Percentiles rank a stretch among this genome's conserved stretches.
Conservation (phyloP, 2,797 vertebrate species). For the Tokudaia tokunoshimensis region DNA sequence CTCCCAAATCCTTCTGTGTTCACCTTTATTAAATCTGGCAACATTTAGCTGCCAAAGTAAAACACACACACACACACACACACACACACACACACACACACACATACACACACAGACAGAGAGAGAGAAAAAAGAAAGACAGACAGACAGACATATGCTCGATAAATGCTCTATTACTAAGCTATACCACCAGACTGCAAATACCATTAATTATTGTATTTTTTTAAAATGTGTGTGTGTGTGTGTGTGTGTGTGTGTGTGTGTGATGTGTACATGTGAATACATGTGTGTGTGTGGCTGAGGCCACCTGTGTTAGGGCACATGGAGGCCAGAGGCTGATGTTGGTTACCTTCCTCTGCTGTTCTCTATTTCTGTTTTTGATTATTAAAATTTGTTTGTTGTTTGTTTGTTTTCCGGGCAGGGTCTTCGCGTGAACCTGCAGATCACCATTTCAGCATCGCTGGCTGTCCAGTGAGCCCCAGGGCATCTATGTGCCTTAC, state of each 20-base stretch:
- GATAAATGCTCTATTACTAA: background rate
- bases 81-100: background rate
- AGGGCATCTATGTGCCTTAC: background rate
- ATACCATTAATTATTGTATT: conserved; percentile 17
- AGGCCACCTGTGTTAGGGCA: background rate
- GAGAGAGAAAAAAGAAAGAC: too few relatives aligned
- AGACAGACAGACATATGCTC: background rate
- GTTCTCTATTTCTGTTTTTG: background rate
- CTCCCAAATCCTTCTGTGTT: background rate
- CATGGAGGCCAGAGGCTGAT: background rate
- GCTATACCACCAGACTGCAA: background rate
- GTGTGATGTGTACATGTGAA: too few relatives aligned
- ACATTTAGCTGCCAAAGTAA: background rate
- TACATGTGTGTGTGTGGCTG: background rate
- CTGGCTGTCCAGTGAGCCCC: background rate
- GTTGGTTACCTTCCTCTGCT: background rate
- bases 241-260: background rate
- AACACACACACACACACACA: background rate
- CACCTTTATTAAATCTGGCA: background rate
- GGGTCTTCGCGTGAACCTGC: background rate
- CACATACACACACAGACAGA: background rate
- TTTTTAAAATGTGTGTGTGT: conserved; percentile 29
- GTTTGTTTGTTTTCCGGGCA: background rate
- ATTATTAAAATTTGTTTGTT: background rate
- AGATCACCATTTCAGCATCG: background rate